Evolutionary conservation across 2,113 vertebrate genomes (phyloP).

Genomic region (Raja brachyura): DNA sequence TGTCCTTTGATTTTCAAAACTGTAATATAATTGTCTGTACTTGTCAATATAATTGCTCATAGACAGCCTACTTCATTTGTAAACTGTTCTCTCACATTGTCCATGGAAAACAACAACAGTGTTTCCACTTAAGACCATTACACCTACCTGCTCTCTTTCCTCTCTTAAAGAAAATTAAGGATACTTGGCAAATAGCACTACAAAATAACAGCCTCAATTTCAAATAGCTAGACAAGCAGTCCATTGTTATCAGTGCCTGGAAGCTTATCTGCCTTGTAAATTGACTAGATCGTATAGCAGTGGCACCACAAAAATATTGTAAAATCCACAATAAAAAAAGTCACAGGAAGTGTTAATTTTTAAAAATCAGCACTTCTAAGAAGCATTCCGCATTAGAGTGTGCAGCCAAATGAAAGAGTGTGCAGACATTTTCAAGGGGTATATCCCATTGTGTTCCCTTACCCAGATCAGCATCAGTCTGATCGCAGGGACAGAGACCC

Average conservation of each 20-base stretch:
- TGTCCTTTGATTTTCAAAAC: too few species aligned
- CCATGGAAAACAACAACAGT: neutral
- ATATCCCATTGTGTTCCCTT: too few species aligned
- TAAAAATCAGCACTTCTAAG: too few species aligned
- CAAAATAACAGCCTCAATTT: neutral
- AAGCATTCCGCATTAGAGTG: too few species aligned
- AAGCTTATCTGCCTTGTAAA: neutral
- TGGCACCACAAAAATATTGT: neutral
- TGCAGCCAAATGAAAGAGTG: too few species aligned
- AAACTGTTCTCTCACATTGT: neutral
- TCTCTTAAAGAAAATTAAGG: neutral
- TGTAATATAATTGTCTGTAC: neutral
- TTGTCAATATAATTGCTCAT: neutral
- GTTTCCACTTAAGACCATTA: too few species aligned
- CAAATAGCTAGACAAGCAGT: neutral
- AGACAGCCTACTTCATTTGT: neutral
- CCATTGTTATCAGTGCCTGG: neutral
- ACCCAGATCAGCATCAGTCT: too few species aligned
- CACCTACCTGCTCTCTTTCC: neutral
- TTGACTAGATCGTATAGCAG: neutral
- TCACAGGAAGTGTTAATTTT: too few species aligned
- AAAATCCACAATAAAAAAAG: neutral
- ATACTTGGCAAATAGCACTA: neutral
- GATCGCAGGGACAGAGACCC: too few species aligned
- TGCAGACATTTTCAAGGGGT: too few species aligned